These are phyloP conservation scores for Taurulus bubalis DNA, from an alignment of 2,113 vertebrate genomes.

Conservation along the genomic window DNA sequence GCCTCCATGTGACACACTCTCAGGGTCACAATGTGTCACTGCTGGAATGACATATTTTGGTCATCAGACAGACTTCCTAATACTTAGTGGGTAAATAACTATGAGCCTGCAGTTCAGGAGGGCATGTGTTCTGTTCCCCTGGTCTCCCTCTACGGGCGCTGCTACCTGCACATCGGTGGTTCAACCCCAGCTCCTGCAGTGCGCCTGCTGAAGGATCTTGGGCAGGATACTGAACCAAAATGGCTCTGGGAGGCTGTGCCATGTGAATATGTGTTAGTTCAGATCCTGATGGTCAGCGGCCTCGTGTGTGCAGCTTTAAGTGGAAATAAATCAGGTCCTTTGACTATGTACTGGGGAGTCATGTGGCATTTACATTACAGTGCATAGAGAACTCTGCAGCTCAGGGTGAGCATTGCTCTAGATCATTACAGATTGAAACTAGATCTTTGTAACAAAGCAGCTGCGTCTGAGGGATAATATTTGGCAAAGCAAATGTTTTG, in stretches of 20 bases:
- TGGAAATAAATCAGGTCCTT: not conserved
- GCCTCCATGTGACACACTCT: conserved; percentile 31
- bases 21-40: conserved; percentile 54
- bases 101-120: not conserved
- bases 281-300: not conserved
- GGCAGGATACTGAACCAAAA: not conserved
- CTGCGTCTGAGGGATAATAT: not conserved
- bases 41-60: conserved; percentile 49
- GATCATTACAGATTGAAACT: not conserved
- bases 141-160: not conserved
- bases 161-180: no score
- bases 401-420: not conserved
- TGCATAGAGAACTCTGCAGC: not conserved
- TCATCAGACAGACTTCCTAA: conserved; percentile 55
- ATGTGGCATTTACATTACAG: not conserved
- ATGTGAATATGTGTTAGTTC: not conserved
- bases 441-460: not conserved
- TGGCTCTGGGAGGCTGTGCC: not conserved
- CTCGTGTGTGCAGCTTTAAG: not conserved
- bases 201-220: not conserved
- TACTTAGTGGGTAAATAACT: conserved; percentile 40
- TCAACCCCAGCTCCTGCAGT: no score
- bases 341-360: not conserved
- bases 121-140: conserved; percentile 1
- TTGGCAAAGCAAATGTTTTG: not conserved